Conservation (phyloP, 2,113 vertebrate genomes). For the Vimba vimba region DNA sequence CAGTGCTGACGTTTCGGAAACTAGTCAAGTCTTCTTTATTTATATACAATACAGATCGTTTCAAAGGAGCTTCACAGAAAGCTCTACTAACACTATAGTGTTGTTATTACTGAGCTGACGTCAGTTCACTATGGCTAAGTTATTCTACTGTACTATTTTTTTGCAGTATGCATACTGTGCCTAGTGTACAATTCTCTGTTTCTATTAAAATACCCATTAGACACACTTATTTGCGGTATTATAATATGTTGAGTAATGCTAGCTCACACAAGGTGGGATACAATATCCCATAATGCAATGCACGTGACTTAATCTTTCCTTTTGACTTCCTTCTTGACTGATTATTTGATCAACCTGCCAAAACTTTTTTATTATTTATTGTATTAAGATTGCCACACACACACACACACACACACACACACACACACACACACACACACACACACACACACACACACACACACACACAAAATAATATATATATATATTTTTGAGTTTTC, state of each 20-base stretch:
- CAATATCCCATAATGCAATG: not conserved
- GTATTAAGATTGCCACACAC: not conserved
- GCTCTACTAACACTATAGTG: no score
- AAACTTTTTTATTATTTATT: not conserved
- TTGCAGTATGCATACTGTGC: not conserved
- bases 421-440: no score
- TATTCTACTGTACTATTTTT: not conserved
- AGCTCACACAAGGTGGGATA: not conserved
- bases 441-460: no score
- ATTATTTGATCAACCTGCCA: not conserved
- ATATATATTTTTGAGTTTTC: not conserved
- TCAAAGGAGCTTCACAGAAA: no score
- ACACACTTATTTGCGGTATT: not conserved
- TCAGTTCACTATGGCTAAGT: no score
- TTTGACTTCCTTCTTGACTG: not conserved
- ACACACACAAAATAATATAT: not conserved
- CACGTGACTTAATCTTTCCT: not conserved
- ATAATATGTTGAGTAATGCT: not conserved
- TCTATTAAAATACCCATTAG: not conserved
- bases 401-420: no score
- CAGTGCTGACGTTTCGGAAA: not conserved
- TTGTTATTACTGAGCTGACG: no score
- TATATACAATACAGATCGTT: no score
- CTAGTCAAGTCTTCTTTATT: no score
- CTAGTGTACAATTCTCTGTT: not conserved